A percentile compares a stretch with the other conserved stretches of the same genome.
phyloP scores from a whole-genome alignment of 2,797 vertebrate species.

The Chrosomus eos region DNA sequence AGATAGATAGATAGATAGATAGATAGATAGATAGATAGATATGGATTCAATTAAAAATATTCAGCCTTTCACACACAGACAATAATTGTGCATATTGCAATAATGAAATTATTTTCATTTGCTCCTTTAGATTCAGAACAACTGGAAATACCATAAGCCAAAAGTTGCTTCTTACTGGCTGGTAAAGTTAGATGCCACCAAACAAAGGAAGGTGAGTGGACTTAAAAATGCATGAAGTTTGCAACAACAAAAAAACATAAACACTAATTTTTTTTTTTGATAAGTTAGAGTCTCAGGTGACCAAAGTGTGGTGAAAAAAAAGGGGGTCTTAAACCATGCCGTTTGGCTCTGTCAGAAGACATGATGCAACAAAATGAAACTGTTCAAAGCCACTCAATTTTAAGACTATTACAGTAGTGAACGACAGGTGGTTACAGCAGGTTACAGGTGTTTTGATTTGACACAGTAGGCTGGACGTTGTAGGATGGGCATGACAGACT shows the following conservation, averaged over 20 bases:
- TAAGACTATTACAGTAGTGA: constrained; percentile 33
- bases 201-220: constrained; percentile 91
- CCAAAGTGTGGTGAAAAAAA: constrained; percentile 4
- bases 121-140: constrained; percentile 90
- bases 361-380: constrained; percentile 48
- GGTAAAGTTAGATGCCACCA: constrained; percentile 93
- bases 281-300: neutral
- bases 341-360: constrained; percentile 23
- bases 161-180: constrained; percentile 98
- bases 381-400: constrained; percentile 23
- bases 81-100: neutral
- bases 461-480: constrained; percentile 24
- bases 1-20: no score
- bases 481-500: constrained; percentile 50
- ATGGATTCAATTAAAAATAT: no score
- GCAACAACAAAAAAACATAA: neutral
- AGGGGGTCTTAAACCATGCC: neutral
- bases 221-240: neutral
- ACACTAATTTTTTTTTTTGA: neutral
- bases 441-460: constrained; percentile 43
- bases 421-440: constrained; percentile 28
- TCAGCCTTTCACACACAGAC: neutral
- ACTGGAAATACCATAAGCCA: constrained; percentile 97
- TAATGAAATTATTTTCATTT: constrained; percentile 7
- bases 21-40: no score